These are phyloP conservation scores for Eutrigla gurnardus DNA, from an alignment of 2,797 vertebrate genomes.

Conservation along the genomic window DNA sequence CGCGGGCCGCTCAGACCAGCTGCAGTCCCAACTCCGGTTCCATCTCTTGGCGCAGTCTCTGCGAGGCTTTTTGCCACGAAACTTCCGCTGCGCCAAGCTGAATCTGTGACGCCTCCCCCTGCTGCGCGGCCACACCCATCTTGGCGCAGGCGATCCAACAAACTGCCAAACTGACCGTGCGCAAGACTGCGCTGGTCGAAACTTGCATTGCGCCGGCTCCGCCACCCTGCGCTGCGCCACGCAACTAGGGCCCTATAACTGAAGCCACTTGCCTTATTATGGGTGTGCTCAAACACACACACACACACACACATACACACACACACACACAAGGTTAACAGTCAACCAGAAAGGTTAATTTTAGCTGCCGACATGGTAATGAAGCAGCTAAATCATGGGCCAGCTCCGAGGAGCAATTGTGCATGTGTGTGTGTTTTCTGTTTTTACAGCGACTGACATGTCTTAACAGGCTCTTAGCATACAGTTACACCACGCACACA, in stretches of 20 bases:
- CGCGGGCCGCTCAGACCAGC: no score
- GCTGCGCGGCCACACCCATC: no score
- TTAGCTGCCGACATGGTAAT: conserved; percentile 83
- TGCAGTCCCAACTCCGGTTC: no score
- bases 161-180: no score
- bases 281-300: conserved; percentile 16
- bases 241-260: conserved; percentile 17
- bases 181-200: no score
- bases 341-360: conserved; percentile 82
- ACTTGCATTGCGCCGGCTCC: no score
- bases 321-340: conserved; percentile 75
- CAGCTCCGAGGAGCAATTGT: conserved; percentile 82
- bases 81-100: no score
- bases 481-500: conserved; percentile 76
- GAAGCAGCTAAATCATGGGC: conserved; percentile 80
- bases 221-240: no score
- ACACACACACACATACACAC: conserved; percentile 1
- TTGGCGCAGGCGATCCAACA: no score
- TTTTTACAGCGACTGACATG: conserved; percentile 78
- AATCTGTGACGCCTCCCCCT: no score
- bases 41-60: no score
- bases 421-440: conserved; percentile 77
- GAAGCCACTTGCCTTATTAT: conserved; percentile 59
- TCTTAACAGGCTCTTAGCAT: conserved; percentile 79
- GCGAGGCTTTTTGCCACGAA: no score